These are phyloP conservation scores for Eretmochelys imbricata DNA, from an alignment of 2,113 vertebrate genomes.

Conservation along the genomic window DNA sequence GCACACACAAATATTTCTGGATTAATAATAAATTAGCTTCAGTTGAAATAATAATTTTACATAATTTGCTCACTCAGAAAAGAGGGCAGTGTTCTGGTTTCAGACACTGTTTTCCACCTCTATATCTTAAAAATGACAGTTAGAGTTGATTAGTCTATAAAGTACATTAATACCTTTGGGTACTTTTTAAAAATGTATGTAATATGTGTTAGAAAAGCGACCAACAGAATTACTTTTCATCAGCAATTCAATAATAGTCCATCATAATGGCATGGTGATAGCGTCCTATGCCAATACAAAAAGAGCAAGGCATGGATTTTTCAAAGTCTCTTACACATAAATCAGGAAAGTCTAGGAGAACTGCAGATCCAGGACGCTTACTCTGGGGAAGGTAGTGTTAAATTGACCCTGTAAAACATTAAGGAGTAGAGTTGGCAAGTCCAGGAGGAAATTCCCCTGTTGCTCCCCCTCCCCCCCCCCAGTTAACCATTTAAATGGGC, in stretches of 20 bases:
- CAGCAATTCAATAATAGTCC: background rate
- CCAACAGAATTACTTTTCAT: background rate
- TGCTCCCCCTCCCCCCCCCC: fast-evolving
- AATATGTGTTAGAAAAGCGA: background rate
- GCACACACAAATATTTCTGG: background rate
- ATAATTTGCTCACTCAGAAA: background rate
- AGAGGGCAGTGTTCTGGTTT: background rate
- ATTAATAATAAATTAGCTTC: background rate
- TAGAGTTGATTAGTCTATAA: background rate
- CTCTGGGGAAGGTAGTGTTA: background rate
- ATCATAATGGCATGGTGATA: background rate
- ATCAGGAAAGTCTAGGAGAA: background rate
- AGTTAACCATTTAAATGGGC: background rate
- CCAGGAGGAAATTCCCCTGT: background rate
- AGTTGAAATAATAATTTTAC: background rate
- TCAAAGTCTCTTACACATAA: background rate
- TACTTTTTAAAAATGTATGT: background rate
- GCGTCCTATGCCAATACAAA: background rate
- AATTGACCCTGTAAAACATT: background rate
- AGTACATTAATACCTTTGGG: background rate
- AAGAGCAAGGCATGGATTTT: background rate
- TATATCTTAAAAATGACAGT: background rate
- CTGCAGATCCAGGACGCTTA: background rate
- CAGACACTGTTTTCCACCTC: background rate
- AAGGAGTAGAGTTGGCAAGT: background rate